Conservation (phyloP, 92 coral and sea anemone genomes). For the Actinostola sp. region DNA sequence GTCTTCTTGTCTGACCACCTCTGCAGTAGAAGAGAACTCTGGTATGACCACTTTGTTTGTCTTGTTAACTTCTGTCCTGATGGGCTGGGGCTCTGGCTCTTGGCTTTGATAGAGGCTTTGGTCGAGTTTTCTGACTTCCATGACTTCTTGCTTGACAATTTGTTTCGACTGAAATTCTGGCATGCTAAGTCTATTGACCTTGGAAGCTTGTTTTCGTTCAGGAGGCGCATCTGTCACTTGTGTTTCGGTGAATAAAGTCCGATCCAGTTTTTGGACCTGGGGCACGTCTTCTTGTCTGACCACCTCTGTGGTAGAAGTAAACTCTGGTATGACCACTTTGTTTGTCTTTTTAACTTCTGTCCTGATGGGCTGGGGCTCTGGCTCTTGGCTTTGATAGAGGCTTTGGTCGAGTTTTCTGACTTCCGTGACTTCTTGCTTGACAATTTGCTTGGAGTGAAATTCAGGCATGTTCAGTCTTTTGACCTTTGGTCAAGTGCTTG, state of each 20-base stretch:
- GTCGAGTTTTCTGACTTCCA: no score
- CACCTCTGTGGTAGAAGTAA: neutral
- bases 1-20: neutral
- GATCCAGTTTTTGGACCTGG: neutral
- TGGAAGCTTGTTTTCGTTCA: neutral
- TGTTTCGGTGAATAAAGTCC: neutral
- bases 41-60: no score
- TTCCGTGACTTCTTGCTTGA: neutral
- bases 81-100: no score
- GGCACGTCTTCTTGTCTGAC: conserved; percentile 2
- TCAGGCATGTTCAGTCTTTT: neutral
- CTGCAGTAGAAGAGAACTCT: no score
- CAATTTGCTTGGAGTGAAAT: neutral
- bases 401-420: neutral
- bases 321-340: neutral
- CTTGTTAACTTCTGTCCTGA: no score
- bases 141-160: neutral
- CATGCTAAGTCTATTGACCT: neutral
- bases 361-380: no score
- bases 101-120: no score
- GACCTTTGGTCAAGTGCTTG: no score
- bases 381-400: no score
- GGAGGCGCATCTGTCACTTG: neutral
- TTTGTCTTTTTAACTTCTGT: neutral
- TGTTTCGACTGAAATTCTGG: neutral